Base-by-base conservation (phyloP, 2,888 invertebrate species). In the Leucophenga montana region DNA sequence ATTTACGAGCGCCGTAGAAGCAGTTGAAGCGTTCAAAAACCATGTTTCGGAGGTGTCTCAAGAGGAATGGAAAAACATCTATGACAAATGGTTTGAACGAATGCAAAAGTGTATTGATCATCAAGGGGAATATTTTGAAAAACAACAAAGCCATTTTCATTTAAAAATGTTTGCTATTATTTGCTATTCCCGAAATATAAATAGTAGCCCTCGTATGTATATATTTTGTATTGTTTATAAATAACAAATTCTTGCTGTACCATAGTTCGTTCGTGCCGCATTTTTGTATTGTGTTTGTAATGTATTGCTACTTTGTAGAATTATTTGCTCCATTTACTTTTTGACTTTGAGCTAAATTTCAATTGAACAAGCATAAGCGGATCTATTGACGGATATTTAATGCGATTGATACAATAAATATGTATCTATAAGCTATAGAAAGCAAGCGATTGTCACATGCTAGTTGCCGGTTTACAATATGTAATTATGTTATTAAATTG, bases 301-400 rank as follows among this genome's bases (percentile, higher is more conserved):
- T 50, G n/a, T 50, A 50, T 50, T 50, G 18, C 22, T 1, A 18
- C 13, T 20, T 54, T 54, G 11, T 11, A 54, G 54, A 20, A 57
- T 57, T 57, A 22, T 57, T 57, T 64, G 46, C 39, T 13, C 62
- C 62, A 64, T 64, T 64, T 64, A 64, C 62, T 64, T 64, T 57
- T 64, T 64, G 62, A 64, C 62, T 64, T 64, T 64, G 62, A 64
- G 62, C 62, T 64, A 64, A 46, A 64, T 64, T 64, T 48, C 31
- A 64, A 64, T 64, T 64, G 48, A 64, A 8, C 46, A 46, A 14
- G 44, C 33, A 33, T 18, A 64, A 48, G 62, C 62, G 62, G 62
- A 64, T 64, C 44, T 64, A 64, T 64, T 64, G 62, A 64, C 62
- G 62, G 48, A 64, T 64, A 64, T 46, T 13, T 48, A 48, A 31